These are phyloP conservation scores for Drosophila albomicans DNA, from an alignment of 1,140 invertebrate genomes.

Conservation along the genomic window DNA sequence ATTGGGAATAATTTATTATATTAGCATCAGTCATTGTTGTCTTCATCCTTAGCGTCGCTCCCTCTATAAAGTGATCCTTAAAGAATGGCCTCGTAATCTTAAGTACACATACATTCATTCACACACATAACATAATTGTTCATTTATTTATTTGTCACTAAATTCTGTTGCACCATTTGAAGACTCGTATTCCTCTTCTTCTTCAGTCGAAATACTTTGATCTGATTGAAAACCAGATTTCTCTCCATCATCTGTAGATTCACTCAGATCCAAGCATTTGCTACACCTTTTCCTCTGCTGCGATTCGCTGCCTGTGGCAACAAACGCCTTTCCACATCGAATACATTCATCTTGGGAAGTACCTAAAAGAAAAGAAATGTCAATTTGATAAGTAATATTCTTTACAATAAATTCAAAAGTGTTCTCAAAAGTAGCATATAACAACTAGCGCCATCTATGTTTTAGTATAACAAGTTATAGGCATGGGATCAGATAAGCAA, in stretches of 20 bases:
- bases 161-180: constrained; percentile 59
- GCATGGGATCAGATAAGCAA: background rate
- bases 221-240: constrained; percentile 41
- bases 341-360: constrained; percentile 85
- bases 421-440: background rate
- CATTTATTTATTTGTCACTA: constrained; percentile 46
- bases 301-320: constrained; percentile 37
- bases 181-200: constrained; percentile 42
- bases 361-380: constrained; percentile 69
- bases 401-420: background rate
- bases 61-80: constrained; percentile 15
- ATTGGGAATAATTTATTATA: constrained; percentile 33
- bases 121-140: constrained; percentile 5
- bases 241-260: constrained; percentile 26
- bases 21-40: constrained; percentile 26
- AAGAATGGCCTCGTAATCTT: constrained; percentile 29
- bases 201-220: constrained; percentile 31
- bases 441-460: background rate
- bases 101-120: constrained; percentile 14
- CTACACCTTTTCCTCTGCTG: constrained; percentile 28
- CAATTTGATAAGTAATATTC: background rate
- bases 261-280: constrained; percentile 25
- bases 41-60: background rate
- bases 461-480: background rate
- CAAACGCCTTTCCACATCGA: constrained; percentile 83